Conservation (phyloP, 2,888 invertebrate species). For the Meghimatium bilineatum region DNA sequence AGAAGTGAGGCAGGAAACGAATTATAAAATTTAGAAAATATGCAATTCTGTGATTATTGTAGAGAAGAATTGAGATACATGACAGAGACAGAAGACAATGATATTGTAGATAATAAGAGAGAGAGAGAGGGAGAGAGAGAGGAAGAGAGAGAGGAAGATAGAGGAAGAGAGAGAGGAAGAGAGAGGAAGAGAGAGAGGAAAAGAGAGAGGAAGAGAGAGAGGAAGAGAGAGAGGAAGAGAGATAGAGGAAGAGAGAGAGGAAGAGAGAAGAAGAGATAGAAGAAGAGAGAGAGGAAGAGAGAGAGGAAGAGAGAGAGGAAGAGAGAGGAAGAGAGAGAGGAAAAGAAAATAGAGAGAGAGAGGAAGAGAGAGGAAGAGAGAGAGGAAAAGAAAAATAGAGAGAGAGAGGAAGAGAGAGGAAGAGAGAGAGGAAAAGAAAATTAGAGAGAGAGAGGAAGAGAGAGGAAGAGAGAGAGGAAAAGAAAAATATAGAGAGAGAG, state of each 20-base stretch:
- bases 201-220: slow-evolving; percentile 7
- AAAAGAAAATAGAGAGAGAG: neutral
- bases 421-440: slow-evolving; percentile 28
- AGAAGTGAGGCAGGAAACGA: too few species aligned
- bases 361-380: neutral
- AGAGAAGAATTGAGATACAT: too few species aligned
- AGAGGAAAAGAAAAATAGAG: neutral
- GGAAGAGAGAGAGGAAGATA: too few species aligned
- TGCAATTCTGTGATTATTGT: too few species aligned
- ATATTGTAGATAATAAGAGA: too few species aligned
- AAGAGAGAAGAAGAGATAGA: neutral
- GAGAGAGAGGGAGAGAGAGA: neutral
- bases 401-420: slow-evolving; percentile 19
- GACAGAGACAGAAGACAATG: too few species aligned
- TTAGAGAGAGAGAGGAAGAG: slow-evolving; percentile 16
- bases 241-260: neutral
- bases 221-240: neutral
- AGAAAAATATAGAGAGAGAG: slow-evolving; percentile 26
- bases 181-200: neutral
- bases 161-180: neutral
- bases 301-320: slow-evolving; percentile 12
- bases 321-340: neutral
- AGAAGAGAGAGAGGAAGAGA: too few species aligned
- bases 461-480: slow-evolving; percentile 24
- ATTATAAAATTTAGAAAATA: too few species aligned